A percentile compares a stretch with the other conserved stretches of the same genome.
Evolutionary conservation across 2,797 vertebrate genomes (phyloP).

Genomic region (Lepus townsendii): DNA sequence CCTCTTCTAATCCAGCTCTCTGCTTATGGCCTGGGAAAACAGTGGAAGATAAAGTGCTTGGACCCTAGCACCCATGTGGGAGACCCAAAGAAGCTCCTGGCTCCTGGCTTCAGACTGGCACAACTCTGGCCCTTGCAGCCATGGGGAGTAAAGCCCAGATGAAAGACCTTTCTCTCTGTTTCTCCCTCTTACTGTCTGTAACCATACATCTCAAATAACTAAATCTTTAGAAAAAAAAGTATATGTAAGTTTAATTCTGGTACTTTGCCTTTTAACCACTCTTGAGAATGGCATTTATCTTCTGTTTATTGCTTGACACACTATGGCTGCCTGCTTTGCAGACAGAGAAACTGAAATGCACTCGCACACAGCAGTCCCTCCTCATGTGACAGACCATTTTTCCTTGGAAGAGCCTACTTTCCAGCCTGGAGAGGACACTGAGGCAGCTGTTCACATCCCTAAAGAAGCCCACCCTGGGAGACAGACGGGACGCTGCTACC

Average conservation of each 20-base stretch:
- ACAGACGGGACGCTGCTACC: background rate
- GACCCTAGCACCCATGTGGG: no score
- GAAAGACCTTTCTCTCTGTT: no score
- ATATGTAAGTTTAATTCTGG: background rate
- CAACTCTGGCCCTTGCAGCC: no score
- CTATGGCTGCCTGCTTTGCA: conserved; percentile 1
- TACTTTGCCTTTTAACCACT: background rate
- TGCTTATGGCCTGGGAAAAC: no score
- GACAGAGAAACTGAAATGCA: background rate
- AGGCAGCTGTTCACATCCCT: background rate
- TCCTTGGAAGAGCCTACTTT: background rate
- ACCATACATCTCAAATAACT: no score
- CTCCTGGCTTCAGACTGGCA: no score
- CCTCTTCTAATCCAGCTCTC: no score
- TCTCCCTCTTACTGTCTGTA: no score
- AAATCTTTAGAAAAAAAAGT: no score
- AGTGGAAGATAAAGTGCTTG: no score
- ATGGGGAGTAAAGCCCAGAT: no score
- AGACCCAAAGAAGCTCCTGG: no score
- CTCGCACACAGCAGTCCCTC: background rate
- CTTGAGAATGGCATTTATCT: background rate
- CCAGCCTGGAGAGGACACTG: background rate
- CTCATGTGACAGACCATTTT: background rate
- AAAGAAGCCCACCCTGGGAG: background rate
- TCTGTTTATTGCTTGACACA: background rate